phyloP scores from a whole-genome alignment of 2,797 vertebrate species.

The Oryzias sinensis region DNA sequence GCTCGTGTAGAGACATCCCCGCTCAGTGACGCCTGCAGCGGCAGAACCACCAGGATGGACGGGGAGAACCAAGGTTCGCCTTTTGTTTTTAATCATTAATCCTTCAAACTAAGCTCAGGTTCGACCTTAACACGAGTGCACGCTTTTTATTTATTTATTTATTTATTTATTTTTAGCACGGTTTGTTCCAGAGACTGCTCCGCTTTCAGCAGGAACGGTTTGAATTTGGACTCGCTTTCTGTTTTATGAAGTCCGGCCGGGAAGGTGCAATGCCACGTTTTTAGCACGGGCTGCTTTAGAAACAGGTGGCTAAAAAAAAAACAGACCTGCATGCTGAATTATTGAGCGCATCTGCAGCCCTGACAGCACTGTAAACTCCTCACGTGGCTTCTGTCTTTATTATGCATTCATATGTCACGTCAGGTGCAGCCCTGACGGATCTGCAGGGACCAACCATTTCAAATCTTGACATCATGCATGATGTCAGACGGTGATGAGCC shows the following conservation, averaged over 20 bases:
- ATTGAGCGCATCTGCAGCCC: constrained; percentile 49
- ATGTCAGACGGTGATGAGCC: constrained; percentile 44
- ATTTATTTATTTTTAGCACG: not conserved
- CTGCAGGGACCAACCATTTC: not conserved
- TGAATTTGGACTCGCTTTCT: not conserved
- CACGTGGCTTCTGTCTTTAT: constrained; percentile 9
- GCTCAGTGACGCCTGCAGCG: constrained; percentile 56
- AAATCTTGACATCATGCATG: constrained; percentile 38
- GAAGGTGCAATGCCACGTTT: not conserved
- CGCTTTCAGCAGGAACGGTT: not conserved
- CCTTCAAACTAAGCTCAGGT: not conserved
- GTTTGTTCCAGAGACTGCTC: not conserved
- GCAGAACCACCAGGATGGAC: constrained; percentile 70
- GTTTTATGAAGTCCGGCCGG: not conserved
- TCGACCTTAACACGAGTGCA: constrained; percentile 1
- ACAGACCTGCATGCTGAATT: constrained; percentile 45
- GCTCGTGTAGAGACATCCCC: constrained; percentile 25
- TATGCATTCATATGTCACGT: not conserved
- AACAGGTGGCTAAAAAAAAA: constrained; percentile 53
- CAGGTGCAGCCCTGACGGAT: constrained; percentile 2
- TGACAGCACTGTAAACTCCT: constrained; percentile 16
- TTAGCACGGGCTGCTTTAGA: constrained; percentile 1
- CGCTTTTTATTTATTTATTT: not conserved
- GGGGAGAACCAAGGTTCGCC: constrained; percentile 69
- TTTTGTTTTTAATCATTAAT: not conserved